Conservation (phyloP, 2,888 invertebrate species). For the Euzophera pinguis region DNA sequence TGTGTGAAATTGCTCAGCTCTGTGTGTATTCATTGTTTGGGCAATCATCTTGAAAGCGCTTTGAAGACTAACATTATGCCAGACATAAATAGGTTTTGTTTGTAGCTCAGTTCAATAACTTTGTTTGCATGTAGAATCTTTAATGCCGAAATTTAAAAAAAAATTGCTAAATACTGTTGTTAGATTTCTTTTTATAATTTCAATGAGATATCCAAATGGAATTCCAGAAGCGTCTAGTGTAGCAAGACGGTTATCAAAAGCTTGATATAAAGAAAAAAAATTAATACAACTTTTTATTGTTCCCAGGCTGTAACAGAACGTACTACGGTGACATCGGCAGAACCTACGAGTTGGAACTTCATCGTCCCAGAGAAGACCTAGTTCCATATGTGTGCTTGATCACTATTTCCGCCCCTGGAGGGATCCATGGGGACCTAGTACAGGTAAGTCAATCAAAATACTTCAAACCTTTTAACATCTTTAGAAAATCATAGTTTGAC, state of each 20-base stretch:
- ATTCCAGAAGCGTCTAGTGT: no score
- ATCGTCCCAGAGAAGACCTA: conserved; percentile 90
- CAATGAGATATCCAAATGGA: no score
- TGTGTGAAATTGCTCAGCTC: conserved; percentile 26
- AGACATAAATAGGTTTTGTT: conserved; percentile 13
- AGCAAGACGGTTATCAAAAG: background rate
- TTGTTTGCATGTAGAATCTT: background rate
- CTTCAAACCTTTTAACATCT: no score
- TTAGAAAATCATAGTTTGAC: no score
- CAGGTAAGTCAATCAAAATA: conserved; percentile 78
- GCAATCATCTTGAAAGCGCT: conserved; percentile 64
- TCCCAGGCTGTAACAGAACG: conserved; percentile 91
- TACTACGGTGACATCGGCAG: conserved; percentile 94
- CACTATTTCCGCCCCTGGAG: conserved; percentile 91
- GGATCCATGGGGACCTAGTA: conserved; percentile 90
- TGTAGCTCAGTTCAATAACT: background rate
- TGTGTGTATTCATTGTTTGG: conserved; percentile 55
- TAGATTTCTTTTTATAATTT: no score
- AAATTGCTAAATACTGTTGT: no score
- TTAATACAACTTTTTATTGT: background rate
- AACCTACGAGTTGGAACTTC: conserved; percentile 91
- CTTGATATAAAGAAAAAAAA: background rate
- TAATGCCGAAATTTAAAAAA: background rate
- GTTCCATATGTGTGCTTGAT: conserved; percentile 93
- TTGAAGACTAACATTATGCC: conserved; percentile 29